Base-by-base conservation (phyloP, 2,797 vertebrate genomes). In the Synanceia verrucosa region DNA sequence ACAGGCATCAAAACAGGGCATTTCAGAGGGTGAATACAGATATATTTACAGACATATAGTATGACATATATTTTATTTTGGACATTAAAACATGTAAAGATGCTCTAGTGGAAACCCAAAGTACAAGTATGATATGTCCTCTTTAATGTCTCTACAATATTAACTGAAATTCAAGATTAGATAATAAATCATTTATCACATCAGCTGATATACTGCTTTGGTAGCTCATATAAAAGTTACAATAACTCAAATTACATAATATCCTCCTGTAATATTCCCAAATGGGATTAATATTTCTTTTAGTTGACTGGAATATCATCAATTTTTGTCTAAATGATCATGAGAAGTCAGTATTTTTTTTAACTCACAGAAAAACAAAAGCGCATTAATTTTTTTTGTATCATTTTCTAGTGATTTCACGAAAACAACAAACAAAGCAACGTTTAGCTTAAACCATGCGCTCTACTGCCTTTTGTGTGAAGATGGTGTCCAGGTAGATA, bases 361-460 rank as follows among this genome's bases (percentile, higher is more conserved):
- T 53, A 1, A 23, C 18, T 69, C 73, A 65, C 18, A 26, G 28
- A 43, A 62, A 75, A 71, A 59, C 52, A 59, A 79, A n/a, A 46
- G 16, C 26, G 19, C 44, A 28, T 26, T 70, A 1, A 34, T 57
- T 26, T 52, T 16, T 3, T 57, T 26, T 52, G 12, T 3, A 43
- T 26, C 2, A 9, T 56, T 52, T 67, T 61, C 33, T 41, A 41
- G 29, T 34, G 5, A 44, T 69, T 63, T 43, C 1, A 52, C 46
- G 39, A 53, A 65, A 65, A 52, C 29, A 44, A 44, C 43, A 56
- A 34, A 43, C 57, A 37, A 43, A 33, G 3, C 18, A 65, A 55
- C 12, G n/a, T 12, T 52, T 6, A 61, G 28, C 7, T 46, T 29
- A 58, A 66, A 43, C 70, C 57, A 65, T 78, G 66, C 53, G 39